Conservation (phyloP, 2,113 vertebrate species). For the Grantiella picta region DNA sequence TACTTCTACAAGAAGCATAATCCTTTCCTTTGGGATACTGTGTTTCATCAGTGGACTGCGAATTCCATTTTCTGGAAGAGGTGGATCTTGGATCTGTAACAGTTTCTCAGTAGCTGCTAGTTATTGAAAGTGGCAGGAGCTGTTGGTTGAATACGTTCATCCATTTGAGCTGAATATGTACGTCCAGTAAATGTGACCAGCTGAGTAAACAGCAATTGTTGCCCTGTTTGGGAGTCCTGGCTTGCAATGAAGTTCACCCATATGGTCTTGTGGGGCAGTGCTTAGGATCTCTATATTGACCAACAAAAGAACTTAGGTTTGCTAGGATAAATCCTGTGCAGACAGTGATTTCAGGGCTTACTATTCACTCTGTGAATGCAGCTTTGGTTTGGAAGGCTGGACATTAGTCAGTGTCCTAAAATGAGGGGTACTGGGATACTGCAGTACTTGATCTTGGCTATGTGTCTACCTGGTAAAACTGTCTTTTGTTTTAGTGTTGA, state of each 20-base stretch:
- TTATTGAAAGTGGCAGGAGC: background rate
- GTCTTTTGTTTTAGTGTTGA: constrained; percentile 70
- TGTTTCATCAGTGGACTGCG: background rate
- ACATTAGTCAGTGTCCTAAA: background rate
- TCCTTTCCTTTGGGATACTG: background rate
- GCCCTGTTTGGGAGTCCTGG: background rate
- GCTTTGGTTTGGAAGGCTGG: background rate
- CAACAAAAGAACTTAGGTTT: background rate
- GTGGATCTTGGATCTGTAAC: background rate
- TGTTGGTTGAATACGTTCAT: background rate
- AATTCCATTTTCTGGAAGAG: background rate
- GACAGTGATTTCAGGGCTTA: background rate
- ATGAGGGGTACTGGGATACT: background rate
- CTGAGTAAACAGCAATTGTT: background rate
- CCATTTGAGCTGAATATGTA: background rate
- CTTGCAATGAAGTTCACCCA: background rate
- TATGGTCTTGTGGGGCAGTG: background rate
- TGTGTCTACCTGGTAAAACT: background rate
- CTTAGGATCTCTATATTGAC: background rate
- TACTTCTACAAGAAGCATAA: background rate
- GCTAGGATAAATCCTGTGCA: background rate
- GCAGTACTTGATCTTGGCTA: background rate
- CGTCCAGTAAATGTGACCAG: background rate
- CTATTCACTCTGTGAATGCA: background rate
- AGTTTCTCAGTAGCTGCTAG: too few relatives aligned